These are phyloP conservation scores for Anodontia alba DNA, from an alignment of 2,888 invertebrate species.

Conservation along the genomic window DNA sequence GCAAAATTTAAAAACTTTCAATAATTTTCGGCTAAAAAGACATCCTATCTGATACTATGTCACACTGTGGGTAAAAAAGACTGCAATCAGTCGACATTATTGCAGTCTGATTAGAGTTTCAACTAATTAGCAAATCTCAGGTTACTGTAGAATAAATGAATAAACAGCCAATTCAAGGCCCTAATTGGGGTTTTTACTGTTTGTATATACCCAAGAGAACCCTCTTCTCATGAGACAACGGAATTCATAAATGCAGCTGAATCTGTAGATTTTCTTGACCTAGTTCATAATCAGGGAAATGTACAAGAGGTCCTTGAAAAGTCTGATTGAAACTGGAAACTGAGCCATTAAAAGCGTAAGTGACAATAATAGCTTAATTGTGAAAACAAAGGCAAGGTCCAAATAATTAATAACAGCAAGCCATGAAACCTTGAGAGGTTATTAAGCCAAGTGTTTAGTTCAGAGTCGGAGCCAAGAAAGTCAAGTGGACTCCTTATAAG, in stretches of 20 bases:
- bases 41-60: no score
- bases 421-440: neutral
- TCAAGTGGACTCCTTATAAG: neutral
- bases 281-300: conserved; percentile 6
- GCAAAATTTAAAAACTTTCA: no score
- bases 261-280: neutral
- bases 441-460: neutral
- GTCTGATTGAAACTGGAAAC: neutral
- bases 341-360: neutral
- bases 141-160: no score
- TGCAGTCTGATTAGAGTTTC: no score
- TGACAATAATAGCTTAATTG: neutral
- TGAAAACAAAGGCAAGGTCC: neutral
- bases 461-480: neutral
- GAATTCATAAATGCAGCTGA: neutral
- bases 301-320: neutral
- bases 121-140: no score
- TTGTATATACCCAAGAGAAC: no score
- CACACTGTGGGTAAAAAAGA: no score
- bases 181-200: no score
- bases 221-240: no score
- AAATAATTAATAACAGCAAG: neutral
- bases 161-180: no score
- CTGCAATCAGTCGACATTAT: no score
- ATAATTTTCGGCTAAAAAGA: no score